Percentiles rank a stretch among this genome's conserved stretches.
These are phyloP conservation scores for Lontra canadensis DNA, from an alignment of 2,113 vertebrate species.

Conservation along the genomic window DNA sequence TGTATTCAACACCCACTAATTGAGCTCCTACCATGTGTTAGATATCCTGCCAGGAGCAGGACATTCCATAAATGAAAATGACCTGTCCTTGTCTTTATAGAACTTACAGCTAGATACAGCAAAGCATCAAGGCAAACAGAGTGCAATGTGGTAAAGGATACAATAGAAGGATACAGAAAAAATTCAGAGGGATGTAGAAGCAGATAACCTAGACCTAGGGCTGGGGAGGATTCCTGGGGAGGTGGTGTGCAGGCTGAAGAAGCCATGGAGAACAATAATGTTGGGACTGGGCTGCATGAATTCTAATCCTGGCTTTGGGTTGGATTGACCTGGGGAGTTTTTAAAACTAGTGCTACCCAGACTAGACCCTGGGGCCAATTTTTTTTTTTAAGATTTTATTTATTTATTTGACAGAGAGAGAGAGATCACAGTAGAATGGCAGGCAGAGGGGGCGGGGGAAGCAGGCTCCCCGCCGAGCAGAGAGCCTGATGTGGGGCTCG, in stretches of 20 bases:
- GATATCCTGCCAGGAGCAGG: background rate
- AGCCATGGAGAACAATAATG: fast-evolving
- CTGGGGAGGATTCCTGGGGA: background rate
- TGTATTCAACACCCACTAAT: background rate
- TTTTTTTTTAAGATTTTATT: too few species aligned
- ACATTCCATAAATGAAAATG: background rate
- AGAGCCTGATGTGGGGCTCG: too few species aligned
- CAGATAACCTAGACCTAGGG: background rate
- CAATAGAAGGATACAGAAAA: background rate
- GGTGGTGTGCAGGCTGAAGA: background rate
- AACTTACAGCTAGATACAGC: background rate
- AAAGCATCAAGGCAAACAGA: background rate
- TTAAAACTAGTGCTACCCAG: background rate
- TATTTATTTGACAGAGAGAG: too few species aligned
- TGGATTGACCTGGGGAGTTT: background rate
- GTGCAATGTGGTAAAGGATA: background rate
- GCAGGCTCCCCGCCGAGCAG: too few species aligned
- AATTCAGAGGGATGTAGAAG: background rate
- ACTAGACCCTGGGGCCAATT: background rate
- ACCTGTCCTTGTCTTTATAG: background rate
- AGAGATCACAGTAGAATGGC: too few species aligned
- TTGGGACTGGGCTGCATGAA: background rate
- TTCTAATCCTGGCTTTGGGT: background rate
- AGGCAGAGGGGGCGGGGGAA: too few species aligned
- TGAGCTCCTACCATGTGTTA: background rate